Conservation (phyloP, 2,797 vertebrate genomes). For the Benthosema pterotum region DNA sequence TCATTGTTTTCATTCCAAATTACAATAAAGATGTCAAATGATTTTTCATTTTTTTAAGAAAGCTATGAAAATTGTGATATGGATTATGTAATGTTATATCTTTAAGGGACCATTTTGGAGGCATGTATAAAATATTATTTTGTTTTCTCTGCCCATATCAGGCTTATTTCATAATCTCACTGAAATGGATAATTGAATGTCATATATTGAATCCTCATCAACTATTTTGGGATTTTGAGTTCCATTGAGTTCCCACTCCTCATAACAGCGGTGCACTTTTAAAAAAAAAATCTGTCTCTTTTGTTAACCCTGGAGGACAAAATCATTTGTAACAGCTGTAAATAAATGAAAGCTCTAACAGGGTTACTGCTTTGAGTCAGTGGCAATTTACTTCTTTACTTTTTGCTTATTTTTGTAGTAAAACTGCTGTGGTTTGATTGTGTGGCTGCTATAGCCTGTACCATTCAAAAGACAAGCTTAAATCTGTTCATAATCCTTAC, state of each 20-base stretch:
- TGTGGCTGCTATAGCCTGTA: constrained; percentile 59
- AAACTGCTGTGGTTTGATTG: constrained; percentile 66
- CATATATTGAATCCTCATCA: constrained; percentile 40
- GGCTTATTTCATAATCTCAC: constrained; percentile 5
- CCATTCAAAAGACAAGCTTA: constrained; percentile 43
- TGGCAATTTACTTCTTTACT: constrained; percentile 42
- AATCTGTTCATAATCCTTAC: constrained; percentile 19
- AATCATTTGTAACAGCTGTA: constrained; percentile 49
- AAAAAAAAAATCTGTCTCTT: constrained; percentile 54
- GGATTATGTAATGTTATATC: constrained; percentile 3
- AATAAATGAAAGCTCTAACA: constrained; percentile 50
- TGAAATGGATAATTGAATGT: constrained; percentile 30
- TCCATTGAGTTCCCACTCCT: constrained; percentile 38
- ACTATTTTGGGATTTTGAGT: constrained; percentile 30
- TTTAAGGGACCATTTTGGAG: constrained; percentile 22
- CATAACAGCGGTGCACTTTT: constrained; percentile 56
- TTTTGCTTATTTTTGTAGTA: constrained; percentile 40
- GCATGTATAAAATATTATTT: constrained; percentile 30
- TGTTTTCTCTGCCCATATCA: constrained; percentile 17
- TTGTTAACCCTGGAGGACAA: constrained; percentile 40
- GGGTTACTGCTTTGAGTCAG: constrained; percentile 55
- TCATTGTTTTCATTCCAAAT: constrained; percentile 49
- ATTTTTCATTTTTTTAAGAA: constrained; percentile 40
- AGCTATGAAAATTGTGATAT: constrained; percentile 32
- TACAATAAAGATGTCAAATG: constrained; percentile 55